Base-by-base conservation (phyloP, 1,140 invertebrate species). In the Sycobia sp. region DNA sequence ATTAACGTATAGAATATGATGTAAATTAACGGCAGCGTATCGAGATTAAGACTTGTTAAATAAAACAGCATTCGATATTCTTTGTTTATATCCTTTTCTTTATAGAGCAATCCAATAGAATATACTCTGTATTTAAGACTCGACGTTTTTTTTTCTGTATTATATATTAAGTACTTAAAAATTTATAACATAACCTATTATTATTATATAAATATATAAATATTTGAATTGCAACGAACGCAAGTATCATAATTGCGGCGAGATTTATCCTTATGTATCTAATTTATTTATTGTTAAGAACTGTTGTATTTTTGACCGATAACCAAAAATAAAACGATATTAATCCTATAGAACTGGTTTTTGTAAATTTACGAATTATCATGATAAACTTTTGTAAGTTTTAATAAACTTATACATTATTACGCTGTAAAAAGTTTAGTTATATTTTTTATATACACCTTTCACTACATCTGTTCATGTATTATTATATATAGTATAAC, bases 21-120 rank as follows among this genome's bases (percentile, higher is more conserved):
- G 50, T 65, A 36, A 55, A n/a, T n/a, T n/a, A n/a, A n/a, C n/a
- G n/a, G n/a, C n/a, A n/a, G n/a, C n/a, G n/a, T n/a, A n/a, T 61
- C 39, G 53, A 66, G 49, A 66, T 60, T 65, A 65, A 59, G 51
- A 66, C 51, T 66, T 56, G 43, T 66, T 61, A 32, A 60, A 61
- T 55, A 61, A 61, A 47, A 46, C 22, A 13, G 11, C 13, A n/a
- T 60, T 13, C 27, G 43, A 39, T 27, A 47, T 34, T 3, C 20
- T 43, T 47, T 54, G 41, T 65, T 59, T 44, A 65, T 54, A 32
- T 32, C 4, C 29, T 7, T 32, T 7, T 32, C 29, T 32, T 32
- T n/a, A n/a, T n/a, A n/a, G n/a, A n/a, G n/a, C n/a, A n/a, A n/a
- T n/a, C n/a, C n/a, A n/a, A n/a, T n/a, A n/a, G n/a, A n/a, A n/a